Evolutionary conservation across 1,140 invertebrate genomes (phyloP).

Genomic region (Brachionus rotundiformis): DNA sequence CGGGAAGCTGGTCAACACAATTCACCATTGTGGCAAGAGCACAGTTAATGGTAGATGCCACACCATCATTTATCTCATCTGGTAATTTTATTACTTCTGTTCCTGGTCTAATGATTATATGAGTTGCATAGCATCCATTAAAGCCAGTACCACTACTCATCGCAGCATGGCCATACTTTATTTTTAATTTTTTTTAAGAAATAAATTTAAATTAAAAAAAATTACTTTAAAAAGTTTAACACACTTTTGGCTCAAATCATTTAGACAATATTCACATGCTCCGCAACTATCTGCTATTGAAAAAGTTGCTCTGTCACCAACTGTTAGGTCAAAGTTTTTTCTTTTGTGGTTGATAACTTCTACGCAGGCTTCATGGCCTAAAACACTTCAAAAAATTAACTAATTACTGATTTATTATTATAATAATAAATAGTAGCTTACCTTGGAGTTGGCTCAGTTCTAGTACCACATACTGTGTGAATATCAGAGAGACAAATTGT

Average conservation of each 20-base stretch:
- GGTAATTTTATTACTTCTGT: constrained; percentile 26
- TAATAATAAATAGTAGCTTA: not conserved
- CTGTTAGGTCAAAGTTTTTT: constrained; percentile 1
- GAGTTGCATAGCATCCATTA: constrained; percentile 47
- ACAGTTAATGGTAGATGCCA: constrained; percentile 44
- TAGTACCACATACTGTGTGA: constrained; percentile 26
- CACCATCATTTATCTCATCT: constrained; percentile 29
- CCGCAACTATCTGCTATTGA: constrained; percentile 29
- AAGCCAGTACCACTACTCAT: constrained; percentile 8
- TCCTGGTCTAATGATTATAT: constrained; percentile 32
- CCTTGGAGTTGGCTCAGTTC: constrained; percentile 47
- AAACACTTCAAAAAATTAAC: not conserved
- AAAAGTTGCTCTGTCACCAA: constrained; percentile 41
- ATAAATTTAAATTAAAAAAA: not conserved
- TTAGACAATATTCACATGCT: constrained; percentile 34
- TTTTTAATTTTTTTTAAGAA: not conserved
- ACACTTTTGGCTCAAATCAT: constrained; percentile 46
- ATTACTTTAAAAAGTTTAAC: constrained; percentile 39
- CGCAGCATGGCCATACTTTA: constrained; percentile 45
- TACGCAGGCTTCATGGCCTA: constrained; percentile 49
- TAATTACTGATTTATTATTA: not conserved
- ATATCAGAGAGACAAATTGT: constrained; percentile 42
- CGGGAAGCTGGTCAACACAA: constrained; percentile 11
- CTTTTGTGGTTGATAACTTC: constrained; percentile 17
- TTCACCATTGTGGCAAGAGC: constrained; percentile 47